Conservation (phyloP, 2,888 invertebrate species). For the Allacma fusca region DNA sequence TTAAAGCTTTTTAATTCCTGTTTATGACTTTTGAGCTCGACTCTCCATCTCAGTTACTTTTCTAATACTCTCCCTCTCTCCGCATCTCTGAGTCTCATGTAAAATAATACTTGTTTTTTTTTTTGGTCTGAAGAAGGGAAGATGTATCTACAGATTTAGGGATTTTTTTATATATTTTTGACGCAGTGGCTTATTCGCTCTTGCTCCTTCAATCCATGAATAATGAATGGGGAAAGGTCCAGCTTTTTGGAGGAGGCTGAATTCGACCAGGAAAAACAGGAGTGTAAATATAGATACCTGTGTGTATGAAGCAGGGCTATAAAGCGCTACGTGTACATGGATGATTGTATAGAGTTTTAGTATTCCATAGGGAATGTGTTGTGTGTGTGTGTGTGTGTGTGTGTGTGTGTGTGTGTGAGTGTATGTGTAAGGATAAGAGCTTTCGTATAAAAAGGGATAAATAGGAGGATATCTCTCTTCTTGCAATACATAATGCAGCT, state of each 20-base stretch:
- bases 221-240: constrained; percentile 36
- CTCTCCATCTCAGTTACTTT: no score
- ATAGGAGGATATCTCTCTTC: constrained; percentile 9
- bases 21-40: no score
- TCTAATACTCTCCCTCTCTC: no score
- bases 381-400: no score
- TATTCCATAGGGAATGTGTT: no score
- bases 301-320: not conserved
- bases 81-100: no score
- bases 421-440: not conserved
- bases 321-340: no score
- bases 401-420: not conserved
- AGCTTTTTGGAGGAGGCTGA: not conserved
- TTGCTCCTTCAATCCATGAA: constrained; percentile 21
- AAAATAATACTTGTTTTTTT: no score
- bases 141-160: no score
- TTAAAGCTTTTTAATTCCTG: no score
- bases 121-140: no score
- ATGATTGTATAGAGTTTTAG: no score
- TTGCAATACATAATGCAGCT: not conserved
- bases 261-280: not conserved
- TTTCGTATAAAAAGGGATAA: not conserved
- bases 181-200: not conserved
- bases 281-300: not conserved
- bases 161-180: not conserved